Percentiles rank a stretch among this genome's conserved stretches.
Evolutionary conservation across 2,113 vertebrate genomes (phyloP).

Genomic region (Xiphophorus maculatus): DNA sequence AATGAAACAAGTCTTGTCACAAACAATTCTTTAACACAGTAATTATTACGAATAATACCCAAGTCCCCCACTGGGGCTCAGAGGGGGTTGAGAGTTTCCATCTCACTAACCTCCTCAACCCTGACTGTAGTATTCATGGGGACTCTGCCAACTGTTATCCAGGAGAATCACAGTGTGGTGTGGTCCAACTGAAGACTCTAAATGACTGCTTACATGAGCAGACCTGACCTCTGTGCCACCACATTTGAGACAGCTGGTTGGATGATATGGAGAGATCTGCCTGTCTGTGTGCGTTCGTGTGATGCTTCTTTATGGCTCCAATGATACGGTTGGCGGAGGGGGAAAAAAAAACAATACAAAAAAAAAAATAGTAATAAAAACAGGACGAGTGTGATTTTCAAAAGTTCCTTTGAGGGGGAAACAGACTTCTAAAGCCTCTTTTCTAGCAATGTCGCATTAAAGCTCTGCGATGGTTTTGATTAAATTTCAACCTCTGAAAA

Average conservation of each 20-base stretch:
- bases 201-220: constrained; percentile 32
- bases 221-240: constrained; percentile 28
- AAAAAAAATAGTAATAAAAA: neutral
- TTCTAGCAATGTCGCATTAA: constrained; percentile 35
- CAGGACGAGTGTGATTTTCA: constrained; percentile 22
- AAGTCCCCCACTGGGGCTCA: neutral
- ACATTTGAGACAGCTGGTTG: constrained; percentile 8
- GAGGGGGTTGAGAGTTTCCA: constrained; percentile 19
- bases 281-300: neutral
- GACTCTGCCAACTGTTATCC: constrained; percentile 44
- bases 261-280: constrained; percentile 7
- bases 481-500: constrained; percentile 42
- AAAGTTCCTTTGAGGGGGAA: neutral
- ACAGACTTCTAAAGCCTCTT: constrained; percentile 20
- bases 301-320: constrained; percentile 8
- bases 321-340: neutral
- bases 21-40: too few species aligned
- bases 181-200: constrained; percentile 12
- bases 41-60: too few species aligned
- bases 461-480: constrained; percentile 46
- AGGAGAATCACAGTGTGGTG: constrained; percentile 23
- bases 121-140: constrained; percentile 13
- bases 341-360: neutral
- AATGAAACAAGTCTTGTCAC: too few species aligned
- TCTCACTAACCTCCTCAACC: neutral